Evolutionary conservation across 1,140 invertebrate genomes (phyloP).

Genomic region (Eulimnadia texana): DNA sequence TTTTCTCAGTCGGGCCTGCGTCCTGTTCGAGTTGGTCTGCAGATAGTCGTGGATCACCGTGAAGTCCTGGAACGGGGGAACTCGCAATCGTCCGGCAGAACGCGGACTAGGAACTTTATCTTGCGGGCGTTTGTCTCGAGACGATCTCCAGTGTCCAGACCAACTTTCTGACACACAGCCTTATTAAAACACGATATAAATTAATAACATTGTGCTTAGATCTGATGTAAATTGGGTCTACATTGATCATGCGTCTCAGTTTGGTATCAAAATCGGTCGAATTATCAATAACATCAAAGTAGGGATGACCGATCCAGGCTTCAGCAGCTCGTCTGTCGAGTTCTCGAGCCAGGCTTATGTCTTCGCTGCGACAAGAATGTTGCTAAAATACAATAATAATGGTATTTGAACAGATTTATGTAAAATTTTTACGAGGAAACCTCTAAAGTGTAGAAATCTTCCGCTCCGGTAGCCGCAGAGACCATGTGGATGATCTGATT

Average conservation of each 20-base stretch:
- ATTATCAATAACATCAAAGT: constrained; percentile 98
- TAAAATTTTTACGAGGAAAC: constrained; percentile 27
- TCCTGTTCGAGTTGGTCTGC: constrained; percentile 69
- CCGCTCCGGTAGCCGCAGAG: constrained; percentile 91
- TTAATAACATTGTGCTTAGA: no score
- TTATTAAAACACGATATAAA: no score
- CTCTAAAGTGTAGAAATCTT: constrained; percentile 89
- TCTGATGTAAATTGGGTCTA: no score
- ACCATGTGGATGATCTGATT: constrained; percentile 93
- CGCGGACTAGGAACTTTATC: constrained; percentile 78
- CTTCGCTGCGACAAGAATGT: constrained; percentile 75
- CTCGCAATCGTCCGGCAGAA: constrained; percentile 49
- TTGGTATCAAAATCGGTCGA: constrained; percentile 93
- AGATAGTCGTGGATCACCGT: constrained; percentile 95
- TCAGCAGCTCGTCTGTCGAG: constrained; percentile 81
- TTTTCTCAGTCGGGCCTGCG: constrained; percentile 84
- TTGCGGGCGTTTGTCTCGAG: constrained; percentile 78
- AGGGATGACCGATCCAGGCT: constrained; percentile 96
- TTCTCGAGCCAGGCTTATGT: constrained; percentile 66
- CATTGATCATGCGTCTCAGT: constrained; percentile 78
- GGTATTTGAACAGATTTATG: background rate
- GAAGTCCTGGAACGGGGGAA: constrained; percentile 95
- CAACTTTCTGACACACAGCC: constrained; percentile 80
- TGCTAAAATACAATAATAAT: constrained; percentile 41
- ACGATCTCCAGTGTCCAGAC: constrained; percentile 84